Conservation (phyloP, 2,888 invertebrate genomes). For the Oscheius myriophilus region DNA sequence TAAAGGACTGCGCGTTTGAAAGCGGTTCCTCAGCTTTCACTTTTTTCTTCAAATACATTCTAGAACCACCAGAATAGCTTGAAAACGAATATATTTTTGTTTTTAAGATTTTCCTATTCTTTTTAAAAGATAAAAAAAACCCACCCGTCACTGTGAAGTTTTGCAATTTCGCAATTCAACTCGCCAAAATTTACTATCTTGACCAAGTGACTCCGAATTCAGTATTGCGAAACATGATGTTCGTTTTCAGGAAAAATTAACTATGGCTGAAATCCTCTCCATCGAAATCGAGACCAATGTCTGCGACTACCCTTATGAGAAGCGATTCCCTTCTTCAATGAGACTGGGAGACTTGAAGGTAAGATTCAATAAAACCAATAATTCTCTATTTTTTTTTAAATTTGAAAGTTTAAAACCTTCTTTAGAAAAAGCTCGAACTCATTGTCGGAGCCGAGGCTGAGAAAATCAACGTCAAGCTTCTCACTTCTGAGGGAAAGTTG, state of each 20-base stretch:
- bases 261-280: slow-evolving; percentile 14
- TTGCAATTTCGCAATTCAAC: no score
- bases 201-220: no score
- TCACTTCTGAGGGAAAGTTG: slow-evolving; percentile 44
- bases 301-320: slow-evolving; percentile 53
- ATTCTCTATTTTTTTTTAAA: slow-evolving; percentile 1
- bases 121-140: no score
- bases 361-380: neutral
- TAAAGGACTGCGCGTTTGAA: no score
- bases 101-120: no score
- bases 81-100: no score
- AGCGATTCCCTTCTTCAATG: slow-evolving; percentile 44
- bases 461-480: slow-evolving; percentile 48
- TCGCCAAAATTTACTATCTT: no score
- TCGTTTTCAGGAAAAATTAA: neutral
- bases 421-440: slow-evolving; percentile 55
- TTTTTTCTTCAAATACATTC: no score
- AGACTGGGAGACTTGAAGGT: slow-evolving; percentile 51
- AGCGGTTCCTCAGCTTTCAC: no score
- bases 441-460: slow-evolving; percentile 56
- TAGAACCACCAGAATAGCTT: no score
- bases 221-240: no score
- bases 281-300: slow-evolving; percentile 54
- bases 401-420: slow-evolving; percentile 12
- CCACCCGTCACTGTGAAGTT: no score